phyloP scores from a whole-genome alignment of 2,797 vertebrate species.

The Cheirogaleus major region DNA sequence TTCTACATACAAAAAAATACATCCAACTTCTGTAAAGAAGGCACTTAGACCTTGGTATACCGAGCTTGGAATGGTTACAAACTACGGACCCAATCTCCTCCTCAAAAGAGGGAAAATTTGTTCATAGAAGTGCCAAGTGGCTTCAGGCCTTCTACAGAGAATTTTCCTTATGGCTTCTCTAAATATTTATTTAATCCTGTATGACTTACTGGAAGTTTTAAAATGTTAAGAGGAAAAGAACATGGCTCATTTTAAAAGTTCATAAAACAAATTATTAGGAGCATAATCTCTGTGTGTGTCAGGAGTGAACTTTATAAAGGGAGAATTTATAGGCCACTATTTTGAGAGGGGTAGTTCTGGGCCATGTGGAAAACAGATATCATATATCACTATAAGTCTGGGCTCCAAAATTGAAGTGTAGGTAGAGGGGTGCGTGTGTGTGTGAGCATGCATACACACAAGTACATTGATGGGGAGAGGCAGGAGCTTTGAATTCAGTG shows the following conservation, averaged over 20 bases:
- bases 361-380: not conserved
- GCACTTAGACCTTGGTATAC: not conserved
- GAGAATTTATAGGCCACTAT: not conserved
- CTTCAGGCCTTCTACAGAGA: not conserved
- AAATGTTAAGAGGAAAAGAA: not conserved
- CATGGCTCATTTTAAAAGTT: slow-evolving; percentile 28
- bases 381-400: not conserved
- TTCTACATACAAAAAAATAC: not conserved
- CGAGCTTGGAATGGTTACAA: not conserved
- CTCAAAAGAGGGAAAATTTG: not conserved
- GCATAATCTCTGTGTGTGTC: slow-evolving; percentile 1
- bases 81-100: not conserved
- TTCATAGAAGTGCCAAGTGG: not conserved
- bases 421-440: not conserved
- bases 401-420: not conserved
- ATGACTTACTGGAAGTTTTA: not conserved
- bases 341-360: not conserved
- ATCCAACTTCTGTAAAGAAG: not conserved
- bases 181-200: slow-evolving; percentile 40
- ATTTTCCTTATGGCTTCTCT: not conserved
- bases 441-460: not conserved
- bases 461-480: not conserved
- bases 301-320: slow-evolving; percentile 5
- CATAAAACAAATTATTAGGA: slow-evolving; percentile 7
- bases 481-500: not conserved